phyloP scores from a whole-genome alignment of 2,113 vertebrate genomes.

The Pomatostomus ruficeps region DNA sequence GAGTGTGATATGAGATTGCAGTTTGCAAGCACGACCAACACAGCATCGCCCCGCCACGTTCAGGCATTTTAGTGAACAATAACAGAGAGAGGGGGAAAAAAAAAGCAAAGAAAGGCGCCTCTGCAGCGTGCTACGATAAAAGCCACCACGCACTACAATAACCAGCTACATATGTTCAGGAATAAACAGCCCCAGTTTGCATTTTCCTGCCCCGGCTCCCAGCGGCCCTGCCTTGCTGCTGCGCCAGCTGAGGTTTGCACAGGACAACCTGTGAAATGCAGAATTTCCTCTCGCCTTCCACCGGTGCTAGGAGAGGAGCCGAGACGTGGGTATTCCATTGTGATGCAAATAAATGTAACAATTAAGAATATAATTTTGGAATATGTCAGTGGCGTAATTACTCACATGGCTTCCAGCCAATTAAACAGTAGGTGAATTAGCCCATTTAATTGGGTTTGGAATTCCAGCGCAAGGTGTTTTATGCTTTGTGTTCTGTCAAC shows the following conservation, averaged over 20 bases:
- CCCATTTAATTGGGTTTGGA: conserved; percentile 70
- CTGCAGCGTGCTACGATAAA: neutral
- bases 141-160: neutral
- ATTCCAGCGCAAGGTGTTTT: conserved; percentile 61
- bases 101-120: neutral
- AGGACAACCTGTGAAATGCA: conserved; percentile 48
- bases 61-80: conserved; percentile 44
- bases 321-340: conserved; percentile 64
- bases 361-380: conserved; percentile 79
- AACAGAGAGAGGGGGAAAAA: neutral
- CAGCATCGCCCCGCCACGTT: conserved; percentile 18
- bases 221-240: conserved; percentile 39
- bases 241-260: conserved; percentile 27
- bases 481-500: conserved; percentile 63
- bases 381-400: conserved; percentile 74
- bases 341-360: conserved; percentile 76
- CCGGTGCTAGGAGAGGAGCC: neutral
- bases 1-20: conserved; percentile 48
- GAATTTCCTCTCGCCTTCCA: neutral
- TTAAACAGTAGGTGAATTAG: conserved; percentile 74
- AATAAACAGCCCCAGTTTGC: conserved; percentile 33
- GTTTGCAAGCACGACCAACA: conserved; percentile 51
- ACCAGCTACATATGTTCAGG: conserved; percentile 40
- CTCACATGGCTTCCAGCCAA: conserved; percentile 72
- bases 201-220: conserved; percentile 48